phyloP scores from a whole-genome alignment of 37 sponge, comb jelly and placozoan species.

The Aplysina aerophoba region DNA sequence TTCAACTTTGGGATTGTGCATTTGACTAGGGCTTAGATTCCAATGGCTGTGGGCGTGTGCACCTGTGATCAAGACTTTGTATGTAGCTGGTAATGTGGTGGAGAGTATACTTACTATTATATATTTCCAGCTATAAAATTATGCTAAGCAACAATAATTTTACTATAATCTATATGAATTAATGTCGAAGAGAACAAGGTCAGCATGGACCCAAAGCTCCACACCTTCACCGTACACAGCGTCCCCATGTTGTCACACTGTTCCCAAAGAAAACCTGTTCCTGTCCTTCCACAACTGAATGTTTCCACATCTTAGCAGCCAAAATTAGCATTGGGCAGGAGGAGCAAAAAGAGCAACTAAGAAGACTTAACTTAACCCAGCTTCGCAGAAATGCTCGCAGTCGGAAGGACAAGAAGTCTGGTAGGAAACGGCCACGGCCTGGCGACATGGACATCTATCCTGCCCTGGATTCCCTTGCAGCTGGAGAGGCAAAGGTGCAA shows the following conservation, averaged over 20 bases:
- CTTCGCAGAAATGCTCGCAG: slow-evolving; percentile 39
- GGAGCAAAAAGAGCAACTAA: not conserved
- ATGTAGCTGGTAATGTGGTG: too few relatives aligned
- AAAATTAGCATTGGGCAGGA: slow-evolving; percentile 52
- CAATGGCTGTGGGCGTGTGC: too few relatives aligned
- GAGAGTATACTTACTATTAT: too few relatives aligned
- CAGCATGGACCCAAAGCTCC: slow-evolving; percentile 16
- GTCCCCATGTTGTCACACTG: slow-evolving; percentile 46
- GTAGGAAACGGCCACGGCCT: slow-evolving; percentile 44
- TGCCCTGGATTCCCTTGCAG: slow-evolving; percentile 17
- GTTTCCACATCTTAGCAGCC: slow-evolving; percentile 64
- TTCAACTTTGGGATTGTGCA: too few relatives aligned
- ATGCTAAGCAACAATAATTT: too few relatives aligned
- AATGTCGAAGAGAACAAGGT: slow-evolving; percentile 30
- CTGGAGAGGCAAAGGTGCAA: not conserved
- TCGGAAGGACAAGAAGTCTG: slow-evolving; percentile 36
- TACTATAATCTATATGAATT: too few relatives aligned
- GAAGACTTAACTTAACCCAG: slow-evolving; percentile 45
- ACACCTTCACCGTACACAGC: slow-evolving; percentile 28
- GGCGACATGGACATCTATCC: slow-evolving; percentile 32
- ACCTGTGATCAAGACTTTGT: too few relatives aligned
- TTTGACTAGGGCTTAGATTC: too few relatives aligned
- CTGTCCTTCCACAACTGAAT: slow-evolving; percentile 53
- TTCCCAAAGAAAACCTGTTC: slow-evolving; percentile 61
- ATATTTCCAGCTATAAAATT: too few relatives aligned